Evolutionary conservation across 2,113 vertebrate species (phyloP).

Genomic region (Hemiprocne comata): DNA sequence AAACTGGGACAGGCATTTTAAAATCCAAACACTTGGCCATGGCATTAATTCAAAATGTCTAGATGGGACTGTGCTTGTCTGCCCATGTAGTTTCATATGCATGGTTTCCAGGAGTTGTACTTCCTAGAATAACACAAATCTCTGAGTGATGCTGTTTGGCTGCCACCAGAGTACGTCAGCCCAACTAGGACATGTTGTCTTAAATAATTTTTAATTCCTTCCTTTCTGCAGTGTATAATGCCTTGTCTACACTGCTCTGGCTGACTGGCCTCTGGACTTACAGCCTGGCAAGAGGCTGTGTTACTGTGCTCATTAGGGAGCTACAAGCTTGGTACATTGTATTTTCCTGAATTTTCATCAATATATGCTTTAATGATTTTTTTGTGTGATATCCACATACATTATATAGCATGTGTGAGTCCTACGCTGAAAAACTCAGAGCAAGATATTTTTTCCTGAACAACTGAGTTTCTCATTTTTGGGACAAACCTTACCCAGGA

Average conservation of each 20-base stretch:
- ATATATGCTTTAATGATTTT: not conserved
- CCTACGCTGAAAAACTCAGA: not conserved
- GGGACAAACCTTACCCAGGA: not conserved
- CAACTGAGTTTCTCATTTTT: not conserved
- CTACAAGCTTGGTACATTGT: not conserved
- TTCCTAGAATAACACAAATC: not conserved
- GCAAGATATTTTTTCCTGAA: not conserved
- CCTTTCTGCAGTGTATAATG: not conserved
- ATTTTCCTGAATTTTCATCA: not conserved
- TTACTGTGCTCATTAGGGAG: not conserved
- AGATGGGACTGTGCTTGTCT: not conserved
- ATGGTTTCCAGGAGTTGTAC: not conserved
- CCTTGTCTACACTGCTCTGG: not conserved
- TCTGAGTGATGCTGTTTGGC: not conserved
- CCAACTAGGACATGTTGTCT: not conserved
- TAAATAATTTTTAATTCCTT: not conserved
- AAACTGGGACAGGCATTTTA: constrained; percentile 29
- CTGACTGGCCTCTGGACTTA: not conserved
- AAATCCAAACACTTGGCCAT: constrained; percentile 20
- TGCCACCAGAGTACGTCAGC: not conserved
- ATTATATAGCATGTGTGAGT: not conserved
- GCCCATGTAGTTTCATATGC: not conserved
- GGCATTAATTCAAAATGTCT: constrained; percentile 48
- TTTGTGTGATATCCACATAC: not conserved
- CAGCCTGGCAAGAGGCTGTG: accelerated